Evolutionary conservation across 1,140 invertebrate genomes (phyloP).

Genomic region (Drosophila subobscura): DNA sequence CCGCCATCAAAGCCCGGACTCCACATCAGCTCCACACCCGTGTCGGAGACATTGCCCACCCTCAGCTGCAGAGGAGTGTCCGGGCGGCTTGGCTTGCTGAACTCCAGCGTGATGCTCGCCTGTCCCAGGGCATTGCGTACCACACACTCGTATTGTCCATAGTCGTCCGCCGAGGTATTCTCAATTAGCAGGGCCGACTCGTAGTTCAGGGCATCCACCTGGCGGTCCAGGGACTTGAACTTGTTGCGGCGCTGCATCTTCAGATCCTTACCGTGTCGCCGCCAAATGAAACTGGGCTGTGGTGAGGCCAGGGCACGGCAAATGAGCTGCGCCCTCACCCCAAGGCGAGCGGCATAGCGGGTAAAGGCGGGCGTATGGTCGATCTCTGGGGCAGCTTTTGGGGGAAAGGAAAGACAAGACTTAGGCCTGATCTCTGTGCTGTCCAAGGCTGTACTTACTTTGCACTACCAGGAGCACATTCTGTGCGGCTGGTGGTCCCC

Average conservation of each 20-base stretch:
- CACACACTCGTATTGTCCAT: constrained; percentile 94
- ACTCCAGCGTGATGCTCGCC: constrained; percentile 89
- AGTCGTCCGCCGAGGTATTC: constrained; percentile 92
- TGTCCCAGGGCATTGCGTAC: constrained; percentile 94
- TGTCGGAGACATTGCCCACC: constrained; percentile 93
- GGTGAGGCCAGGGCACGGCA: constrained; percentile 93
- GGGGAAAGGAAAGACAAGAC: neutral
- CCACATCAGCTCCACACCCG: constrained; percentile 92
- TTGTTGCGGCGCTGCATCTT: constrained; percentile 75
- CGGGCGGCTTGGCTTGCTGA: constrained; percentile 93
- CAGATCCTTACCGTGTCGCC: constrained; percentile 85
- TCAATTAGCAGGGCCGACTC: constrained; percentile 91
- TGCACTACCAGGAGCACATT: constrained; percentile 90
- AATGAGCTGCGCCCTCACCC: constrained; percentile 90
- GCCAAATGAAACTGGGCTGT: constrained; percentile 93
- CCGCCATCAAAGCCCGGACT: constrained; percentile 97
- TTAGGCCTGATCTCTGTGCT: neutral
- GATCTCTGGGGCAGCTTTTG: constrained; percentile 93
- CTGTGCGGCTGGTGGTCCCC: constrained; percentile 88
- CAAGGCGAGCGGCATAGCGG: constrained; percentile 94
- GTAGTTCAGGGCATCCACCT: constrained; percentile 86
- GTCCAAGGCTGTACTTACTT: constrained; percentile 86
- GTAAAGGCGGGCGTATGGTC: constrained; percentile 90
- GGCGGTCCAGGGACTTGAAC: constrained; percentile 62
- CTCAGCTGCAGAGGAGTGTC: constrained; percentile 90